Evolutionary conservation across 2,113 vertebrate species (phyloP), one percentile per base, ranked within the genome.

Genomic region (Hystrix brachyura): DNA sequence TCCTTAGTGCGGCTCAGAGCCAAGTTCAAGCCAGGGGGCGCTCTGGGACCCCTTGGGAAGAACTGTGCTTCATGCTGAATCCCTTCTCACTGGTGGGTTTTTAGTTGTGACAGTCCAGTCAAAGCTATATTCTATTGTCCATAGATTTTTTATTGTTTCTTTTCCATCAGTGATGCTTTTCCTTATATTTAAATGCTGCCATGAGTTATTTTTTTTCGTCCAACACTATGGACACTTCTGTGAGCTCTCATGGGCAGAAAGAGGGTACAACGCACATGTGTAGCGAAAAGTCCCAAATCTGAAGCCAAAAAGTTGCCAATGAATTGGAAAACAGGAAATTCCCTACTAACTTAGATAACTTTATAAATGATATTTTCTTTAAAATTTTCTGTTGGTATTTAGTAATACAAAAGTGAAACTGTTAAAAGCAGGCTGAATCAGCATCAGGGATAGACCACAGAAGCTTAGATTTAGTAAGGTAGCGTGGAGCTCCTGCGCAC

Each of bases 61-160:
- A 25, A 5, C 17, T 17, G 10, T 1, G 19, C 78, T 57, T 82
- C 43, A 4, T 7, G 48, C 19, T 38, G 38, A 46, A 11, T 48
- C 25, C 10, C 43, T 95, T 94, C 62, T 96, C 84, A 38, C 69
- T 92, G 62, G 57, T 64, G 80, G 2, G 59, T 78, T 89, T 90
- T 60, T 48, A 59, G 84, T 71, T 67, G 59, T 12, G 25, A 72
- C 23, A 59, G 94, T 80, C 34, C 43, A 94, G 72, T 81, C 80
- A 95, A 53, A 90, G 94, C 53, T 93, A 25, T 19, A 62, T 87
- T 90, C 76, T 57, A 53, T 57, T 78, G 60, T 57, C 57, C 92
- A 97, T 97, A 87, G 43, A 76, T 95, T 71, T 97, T 95, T 96
- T 84, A 97, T 94, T 19, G 60, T 89, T 82, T 95, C 64, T 92